Percentiles rank a stretch among this genome's conserved stretches.
These are phyloP conservation scores for Zoroaster sp. DNA, from an alignment of 53 echinoderm and acorn worm species.

Conservation along the genomic window DNA sequence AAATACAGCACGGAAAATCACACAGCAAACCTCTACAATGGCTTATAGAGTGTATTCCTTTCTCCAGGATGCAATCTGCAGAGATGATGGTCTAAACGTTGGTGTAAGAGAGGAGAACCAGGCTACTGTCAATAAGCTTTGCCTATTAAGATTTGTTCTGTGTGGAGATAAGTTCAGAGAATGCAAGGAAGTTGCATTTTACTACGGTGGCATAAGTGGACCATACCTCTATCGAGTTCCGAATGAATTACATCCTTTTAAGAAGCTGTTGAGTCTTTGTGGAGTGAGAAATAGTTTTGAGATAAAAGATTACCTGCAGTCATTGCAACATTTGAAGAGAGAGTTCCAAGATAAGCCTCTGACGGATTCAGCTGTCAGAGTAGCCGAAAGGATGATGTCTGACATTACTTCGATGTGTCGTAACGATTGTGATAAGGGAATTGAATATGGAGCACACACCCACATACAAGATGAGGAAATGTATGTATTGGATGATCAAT, in stretches of 20 bases:
- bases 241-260: neutral
- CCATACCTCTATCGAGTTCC: conserved; percentile 37
- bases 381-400: conserved; percentile 12
- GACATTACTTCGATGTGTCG: neutral
- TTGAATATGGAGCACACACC: neutral
- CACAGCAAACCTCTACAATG: neutral
- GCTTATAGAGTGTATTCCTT: neutral
- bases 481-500: neutral
- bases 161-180: neutral
- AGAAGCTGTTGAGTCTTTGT: neutral
- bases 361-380: neutral
- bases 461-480: neutral
- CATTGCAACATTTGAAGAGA: neutral
- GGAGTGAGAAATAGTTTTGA: conserved; percentile 34
- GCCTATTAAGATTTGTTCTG: neutral
- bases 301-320: neutral
- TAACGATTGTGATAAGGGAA: neutral
- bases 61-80: neutral
- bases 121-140: neutral
- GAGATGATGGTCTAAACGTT: neutral
- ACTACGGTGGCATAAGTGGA: neutral
- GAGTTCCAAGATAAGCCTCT: neutral
- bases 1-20: neutral
- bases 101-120: neutral
- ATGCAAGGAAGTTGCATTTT: conserved; percentile 37